Conservation (phyloP, 1,140 invertebrate species). For the Cydia fagiglandana region DNA sequence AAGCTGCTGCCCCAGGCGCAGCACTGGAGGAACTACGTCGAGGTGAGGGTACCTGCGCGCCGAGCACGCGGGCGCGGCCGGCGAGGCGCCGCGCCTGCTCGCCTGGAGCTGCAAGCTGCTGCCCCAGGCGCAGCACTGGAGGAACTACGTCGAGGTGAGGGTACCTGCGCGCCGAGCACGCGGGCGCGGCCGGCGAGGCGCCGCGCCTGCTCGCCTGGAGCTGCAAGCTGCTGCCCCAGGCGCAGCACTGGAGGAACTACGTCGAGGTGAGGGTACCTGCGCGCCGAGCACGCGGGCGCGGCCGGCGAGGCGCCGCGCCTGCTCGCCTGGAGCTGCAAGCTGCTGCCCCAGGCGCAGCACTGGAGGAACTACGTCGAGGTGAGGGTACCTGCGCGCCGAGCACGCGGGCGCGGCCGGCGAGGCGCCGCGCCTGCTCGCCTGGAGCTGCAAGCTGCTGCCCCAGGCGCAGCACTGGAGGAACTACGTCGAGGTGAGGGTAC, state of each 20-base stretch:
- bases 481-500: slow-evolving; percentile 36
- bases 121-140: slow-evolving; percentile 34
- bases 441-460: slow-evolving; percentile 86
- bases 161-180: background rate
- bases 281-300: slow-evolving; percentile 50
- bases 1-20: slow-evolving; percentile 80
- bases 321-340: slow-evolving; percentile 90
- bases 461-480: slow-evolving; percentile 33
- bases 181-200: slow-evolving; percentile 87
- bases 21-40: slow-evolving; percentile 33
- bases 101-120: slow-evolving; percentile 90
- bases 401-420: slow-evolving; percentile 84
- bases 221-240: slow-evolving; percentile 82
- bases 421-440: slow-evolving; percentile 89
- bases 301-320: slow-evolving; percentile 91
- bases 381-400: background rate
- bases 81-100: slow-evolving; percentile 89
- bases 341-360: slow-evolving; percentile 61
- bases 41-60: slow-evolving; percentile 26
- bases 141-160: slow-evolving; percentile 37
- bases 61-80: slow-evolving; percentile 78
- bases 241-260: slow-evolving; percentile 34
- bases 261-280: slow-evolving; percentile 33
- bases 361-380: slow-evolving; percentile 36
- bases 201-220: slow-evolving; percentile 90